Evolutionary conservation across 1,140 invertebrate genomes (phyloP).

Genomic region (Drosophila gunungcola): DNA sequence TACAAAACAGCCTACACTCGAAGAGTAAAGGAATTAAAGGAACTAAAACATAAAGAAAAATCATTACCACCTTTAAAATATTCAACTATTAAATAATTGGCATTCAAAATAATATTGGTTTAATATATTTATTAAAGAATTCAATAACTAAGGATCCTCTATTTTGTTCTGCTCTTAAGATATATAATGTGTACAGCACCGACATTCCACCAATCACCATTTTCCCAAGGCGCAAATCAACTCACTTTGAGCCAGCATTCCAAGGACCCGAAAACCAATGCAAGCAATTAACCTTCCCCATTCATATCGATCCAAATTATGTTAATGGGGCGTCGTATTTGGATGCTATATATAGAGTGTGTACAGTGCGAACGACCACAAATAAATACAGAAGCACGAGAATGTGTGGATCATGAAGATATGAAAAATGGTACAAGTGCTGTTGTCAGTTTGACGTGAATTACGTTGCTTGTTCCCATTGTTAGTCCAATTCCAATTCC

Average conservation of each 20-base stretch:
- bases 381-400: background rate
- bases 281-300: constrained; percentile 31
- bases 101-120: too few species aligned
- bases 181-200: too few species aligned
- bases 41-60: too few species aligned
- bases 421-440: constrained; percentile 5
- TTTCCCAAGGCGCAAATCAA: constrained; percentile 9
- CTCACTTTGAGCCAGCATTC: background rate
- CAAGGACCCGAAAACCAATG: background rate
- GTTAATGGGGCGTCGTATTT: constrained; percentile 33
- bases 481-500: constrained; percentile 5
- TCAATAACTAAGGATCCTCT: too few species aligned
- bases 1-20: too few species aligned
- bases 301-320: constrained; percentile 45
- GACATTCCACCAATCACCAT: too few species aligned
- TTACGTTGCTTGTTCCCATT: background rate
- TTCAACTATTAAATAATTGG: too few species aligned
- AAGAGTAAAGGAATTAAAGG: too few species aligned
- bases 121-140: too few species aligned
- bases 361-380: background rate
- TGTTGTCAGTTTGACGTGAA: constrained; percentile 22
- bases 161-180: too few species aligned
- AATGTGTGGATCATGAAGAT: constrained; percentile 5
- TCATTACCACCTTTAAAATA: too few species aligned
- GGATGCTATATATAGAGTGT: constrained; percentile 19